A percentile compares a stretch with the other conserved stretches of the same genome.
Evolutionary conservation across 2,888 invertebrate species (phyloP).

Genomic region (Ochlodes sylvanus): DNA sequence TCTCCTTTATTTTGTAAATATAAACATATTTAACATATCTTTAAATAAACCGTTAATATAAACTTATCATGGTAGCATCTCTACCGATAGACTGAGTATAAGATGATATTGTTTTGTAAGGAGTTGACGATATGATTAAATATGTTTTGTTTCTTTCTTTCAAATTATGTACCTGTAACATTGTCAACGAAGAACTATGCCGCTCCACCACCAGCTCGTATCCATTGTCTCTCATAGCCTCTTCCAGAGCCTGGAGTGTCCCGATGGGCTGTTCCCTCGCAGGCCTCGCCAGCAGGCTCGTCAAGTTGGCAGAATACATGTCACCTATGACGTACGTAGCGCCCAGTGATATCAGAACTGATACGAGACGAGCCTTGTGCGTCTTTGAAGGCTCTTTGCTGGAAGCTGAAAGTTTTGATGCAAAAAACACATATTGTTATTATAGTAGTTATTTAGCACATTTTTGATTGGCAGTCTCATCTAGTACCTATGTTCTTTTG

Average conservation of each 20-base stretch:
- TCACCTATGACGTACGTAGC: constrained; percentile 92
- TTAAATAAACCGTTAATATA: no score
- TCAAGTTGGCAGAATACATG: constrained; percentile 91
- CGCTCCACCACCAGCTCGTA: constrained; percentile 89
- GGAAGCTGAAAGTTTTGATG: constrained; percentile 66
- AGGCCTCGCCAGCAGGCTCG: constrained; percentile 89
- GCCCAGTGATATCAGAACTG: constrained; percentile 88
- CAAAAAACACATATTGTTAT: constrained; percentile 59
- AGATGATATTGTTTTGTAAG: no score
- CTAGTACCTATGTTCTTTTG: no score
- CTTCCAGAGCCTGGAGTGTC: constrained; percentile 86
- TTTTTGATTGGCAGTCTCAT: no score
- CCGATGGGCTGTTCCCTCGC: constrained; percentile 89
- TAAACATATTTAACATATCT: no score
- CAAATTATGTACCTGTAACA: constrained; percentile 89
- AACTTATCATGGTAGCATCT: no score
- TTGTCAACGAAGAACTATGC: constrained; percentile 89
- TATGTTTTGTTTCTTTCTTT: no score
- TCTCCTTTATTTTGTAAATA: no score
- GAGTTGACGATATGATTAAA: not conserved
- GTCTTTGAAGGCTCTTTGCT: constrained; percentile 86
- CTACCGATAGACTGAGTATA: no score
- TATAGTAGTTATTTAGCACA: no score
- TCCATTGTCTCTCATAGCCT: constrained; percentile 86
- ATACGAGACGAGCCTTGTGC: constrained; percentile 88